phyloP scores from a whole-genome alignment of 2,888 invertebrate species.

The Folsomia candida region DNA sequence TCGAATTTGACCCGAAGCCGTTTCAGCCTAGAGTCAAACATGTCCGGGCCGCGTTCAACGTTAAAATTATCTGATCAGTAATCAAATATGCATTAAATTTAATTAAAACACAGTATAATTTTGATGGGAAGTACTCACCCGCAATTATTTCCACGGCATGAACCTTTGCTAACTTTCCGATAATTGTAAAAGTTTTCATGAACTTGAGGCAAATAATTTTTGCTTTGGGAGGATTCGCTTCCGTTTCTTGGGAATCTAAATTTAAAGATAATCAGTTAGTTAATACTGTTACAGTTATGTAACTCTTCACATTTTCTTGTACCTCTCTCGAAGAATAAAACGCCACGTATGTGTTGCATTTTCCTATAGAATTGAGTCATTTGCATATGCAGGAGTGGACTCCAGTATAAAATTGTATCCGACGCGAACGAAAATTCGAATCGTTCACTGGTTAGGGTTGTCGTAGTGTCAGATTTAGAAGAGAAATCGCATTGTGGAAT shows the following conservation, averaged over 20 bases:
- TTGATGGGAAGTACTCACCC: slow-evolving; percentile 21
- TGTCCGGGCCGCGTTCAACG: slow-evolving; percentile 42
- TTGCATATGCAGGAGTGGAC: slow-evolving; percentile 48
- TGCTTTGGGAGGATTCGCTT: not conserved
- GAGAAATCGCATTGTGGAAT: slow-evolving; percentile 47
- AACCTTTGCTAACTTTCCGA: slow-evolving; percentile 48
- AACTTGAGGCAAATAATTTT: slow-evolving; percentile 38
- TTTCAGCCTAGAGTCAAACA: slow-evolving; percentile 44
- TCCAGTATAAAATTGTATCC: slow-evolving; percentile 48
- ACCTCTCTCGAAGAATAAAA: not conserved
- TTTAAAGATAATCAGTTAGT: too few species aligned
- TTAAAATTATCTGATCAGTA: slow-evolving; percentile 40
- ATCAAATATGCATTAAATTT: slow-evolving; percentile 8
- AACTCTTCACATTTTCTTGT: too few species aligned
- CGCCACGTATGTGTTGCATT: slow-evolving; percentile 19
- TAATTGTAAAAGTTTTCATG: slow-evolving; percentile 46
- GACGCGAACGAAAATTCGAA: slow-evolving; percentile 40
- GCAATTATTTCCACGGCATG: slow-evolving; percentile 48
- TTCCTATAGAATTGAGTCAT: slow-evolving; percentile 41
- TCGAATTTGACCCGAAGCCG: slow-evolving; percentile 44
- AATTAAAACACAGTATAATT: not conserved
- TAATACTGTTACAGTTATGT: too few species aligned
- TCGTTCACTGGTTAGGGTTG: not conserved
- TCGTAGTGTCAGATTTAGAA: slow-evolving; percentile 4
- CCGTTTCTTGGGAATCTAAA: not conserved